Conservation (phyloP, 2,797 vertebrate genomes). For the Delichon dasypus region DNA sequence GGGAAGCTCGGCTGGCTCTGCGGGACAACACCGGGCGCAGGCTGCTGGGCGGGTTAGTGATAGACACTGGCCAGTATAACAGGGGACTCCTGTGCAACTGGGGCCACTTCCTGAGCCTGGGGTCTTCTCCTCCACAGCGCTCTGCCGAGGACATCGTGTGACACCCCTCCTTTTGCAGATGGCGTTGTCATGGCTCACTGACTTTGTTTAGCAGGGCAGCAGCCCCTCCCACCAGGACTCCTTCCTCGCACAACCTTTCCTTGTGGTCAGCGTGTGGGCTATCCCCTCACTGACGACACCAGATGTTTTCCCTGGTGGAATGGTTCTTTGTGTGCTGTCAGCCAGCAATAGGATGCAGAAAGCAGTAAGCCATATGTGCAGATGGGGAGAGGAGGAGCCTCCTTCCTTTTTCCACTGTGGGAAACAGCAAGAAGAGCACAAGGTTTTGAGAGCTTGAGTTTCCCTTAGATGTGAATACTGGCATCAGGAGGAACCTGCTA, state of each 20-base stretch:
- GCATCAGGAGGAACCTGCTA: not conserved
- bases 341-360: not conserved
- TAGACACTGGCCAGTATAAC: slow-evolving; percentile 87
- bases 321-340: not conserved
- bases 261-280: not conserved
- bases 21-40: slow-evolving; percentile 83
- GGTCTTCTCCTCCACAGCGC: slow-evolving; percentile 8
- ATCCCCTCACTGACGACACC: not conserved
- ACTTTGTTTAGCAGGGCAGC: not conserved
- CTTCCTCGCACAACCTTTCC: not conserved
- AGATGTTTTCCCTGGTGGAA: not conserved
- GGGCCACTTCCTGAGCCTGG: slow-evolving; percentile 88
- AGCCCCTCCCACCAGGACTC: not conserved
- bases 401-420: not conserved
- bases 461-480: not conserved
- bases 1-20: slow-evolving; percentile 87
- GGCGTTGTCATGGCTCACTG: not conserved
- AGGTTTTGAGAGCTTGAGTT: not conserved
- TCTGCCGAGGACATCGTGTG: slow-evolving; percentile 76
- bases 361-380: slow-evolving; percentile 49
- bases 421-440: not conserved
- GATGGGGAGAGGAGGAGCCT: not conserved
- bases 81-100: slow-evolving; percentile 87
- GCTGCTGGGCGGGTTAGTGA: slow-evolving; percentile 84
- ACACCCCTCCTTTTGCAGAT: not conserved